Evolutionary conservation across 2,113 vertebrate species (phyloP).

Genomic region (Gracilinanus agilis): DNA sequence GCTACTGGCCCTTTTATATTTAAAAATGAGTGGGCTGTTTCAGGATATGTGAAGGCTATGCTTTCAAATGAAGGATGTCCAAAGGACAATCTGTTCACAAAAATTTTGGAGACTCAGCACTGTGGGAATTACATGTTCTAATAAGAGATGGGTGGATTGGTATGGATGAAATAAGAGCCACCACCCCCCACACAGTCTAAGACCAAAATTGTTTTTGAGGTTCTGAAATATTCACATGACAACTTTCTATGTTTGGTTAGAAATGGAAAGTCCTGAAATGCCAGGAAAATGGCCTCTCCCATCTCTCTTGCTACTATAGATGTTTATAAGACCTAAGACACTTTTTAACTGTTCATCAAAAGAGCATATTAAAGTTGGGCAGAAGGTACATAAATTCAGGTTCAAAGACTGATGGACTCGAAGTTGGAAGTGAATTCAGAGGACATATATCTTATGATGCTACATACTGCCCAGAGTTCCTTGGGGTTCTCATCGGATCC

Average conservation of each 20-base stretch:
- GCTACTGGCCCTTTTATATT: conserved; percentile 52
- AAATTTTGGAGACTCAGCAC: conserved; percentile 74
- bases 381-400: background rate
- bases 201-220: conserved; percentile 79
- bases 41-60: conserved; percentile 30
- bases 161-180: conserved; percentile 67
- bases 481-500: background rate
- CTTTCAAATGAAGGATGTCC: conserved; percentile 8
- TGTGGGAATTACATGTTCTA: conserved; percentile 72
- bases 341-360: background rate
- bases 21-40: conserved; percentile 65
- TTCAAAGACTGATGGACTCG: background rate
- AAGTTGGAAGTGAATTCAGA: background rate
- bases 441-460: background rate
- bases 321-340: background rate
- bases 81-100: conserved; percentile 68
- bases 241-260: conserved; percentile 74
- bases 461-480: background rate
- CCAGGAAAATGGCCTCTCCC: conserved; percentile 59
- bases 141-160: conserved; percentile 60
- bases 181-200: conserved; percentile 30
- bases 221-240: conserved; percentile 75
- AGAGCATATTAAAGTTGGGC: background rate
- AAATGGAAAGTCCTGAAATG: conserved; percentile 1
- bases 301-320: conserved; percentile 39